Conservation (phyloP, 2,113 vertebrate genomes). For the Oceanodroma tethys region DNA sequence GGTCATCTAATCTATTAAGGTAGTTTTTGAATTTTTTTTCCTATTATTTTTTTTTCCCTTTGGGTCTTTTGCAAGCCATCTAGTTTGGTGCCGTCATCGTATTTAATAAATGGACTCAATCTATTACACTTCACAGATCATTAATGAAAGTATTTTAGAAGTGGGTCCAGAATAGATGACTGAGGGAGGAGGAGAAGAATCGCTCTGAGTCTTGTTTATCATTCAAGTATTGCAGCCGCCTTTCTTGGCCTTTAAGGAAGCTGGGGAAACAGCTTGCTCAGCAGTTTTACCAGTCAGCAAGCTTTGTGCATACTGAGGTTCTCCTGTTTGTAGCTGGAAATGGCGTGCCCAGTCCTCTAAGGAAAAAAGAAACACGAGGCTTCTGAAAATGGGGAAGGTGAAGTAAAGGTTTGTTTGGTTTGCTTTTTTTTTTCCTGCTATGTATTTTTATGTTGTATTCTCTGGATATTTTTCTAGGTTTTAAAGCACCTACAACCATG, state of each 20-base stretch:
- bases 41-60: not conserved
- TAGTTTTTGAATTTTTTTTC: not conserved
- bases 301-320: not conserved
- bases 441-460: not conserved
- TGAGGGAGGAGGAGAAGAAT: not conserved
- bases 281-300: not conserved
- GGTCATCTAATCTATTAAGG: not conserved
- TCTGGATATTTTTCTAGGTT: slow-evolving; percentile 73
- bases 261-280: not conserved
- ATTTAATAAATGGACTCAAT: not conserved
- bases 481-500: slow-evolving; percentile 82
- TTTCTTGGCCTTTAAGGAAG: not conserved
- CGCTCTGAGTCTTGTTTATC: not conserved
- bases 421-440: not conserved
- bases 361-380: not conserved
- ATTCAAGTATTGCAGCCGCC: not conserved
- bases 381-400: not conserved
- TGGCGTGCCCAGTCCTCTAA: not conserved
- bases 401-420: not conserved
- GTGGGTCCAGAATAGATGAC: not conserved
- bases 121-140: not conserved
- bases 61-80: not conserved
- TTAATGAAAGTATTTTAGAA: not conserved
- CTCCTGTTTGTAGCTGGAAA: not conserved
- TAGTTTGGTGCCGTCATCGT: not conserved